Percentiles rank a stretch among this genome's conserved stretches.
Conservation (phyloP, 2,888 invertebrate genomes). For the Andrena flavipes region DNA sequence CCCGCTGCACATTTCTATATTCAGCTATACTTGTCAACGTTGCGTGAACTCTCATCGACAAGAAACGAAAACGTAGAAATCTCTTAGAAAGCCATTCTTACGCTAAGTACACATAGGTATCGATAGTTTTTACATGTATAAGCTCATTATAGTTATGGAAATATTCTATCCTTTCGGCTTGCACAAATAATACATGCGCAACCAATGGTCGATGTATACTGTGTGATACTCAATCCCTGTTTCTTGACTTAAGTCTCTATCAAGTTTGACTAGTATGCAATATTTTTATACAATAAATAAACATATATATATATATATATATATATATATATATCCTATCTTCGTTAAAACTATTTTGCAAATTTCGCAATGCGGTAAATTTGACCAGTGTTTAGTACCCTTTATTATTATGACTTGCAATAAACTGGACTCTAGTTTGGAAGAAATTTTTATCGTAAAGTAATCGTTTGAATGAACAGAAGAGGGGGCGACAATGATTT, state of each 20-base stretch:
- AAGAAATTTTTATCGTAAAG: slow-evolving; percentile 38
- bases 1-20: slow-evolving; percentile 51
- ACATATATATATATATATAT: slow-evolving; percentile 51
- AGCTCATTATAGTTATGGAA: slow-evolving; percentile 84
- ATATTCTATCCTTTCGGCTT: slow-evolving; percentile 69
- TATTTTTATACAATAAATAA: slow-evolving; percentile 72
- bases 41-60: slow-evolving; percentile 39
- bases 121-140: slow-evolving; percentile 83
- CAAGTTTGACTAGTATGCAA: slow-evolving; percentile 80
- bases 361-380: slow-evolving; percentile 55
- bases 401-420: slow-evolving; percentile 53
- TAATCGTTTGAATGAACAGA: slow-evolving; percentile 19
- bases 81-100: slow-evolving; percentile 80
- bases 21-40: slow-evolving; percentile 42
- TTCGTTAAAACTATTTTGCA: slow-evolving; percentile 48
- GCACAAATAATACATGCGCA: slow-evolving; percentile 64
- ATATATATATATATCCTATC: slow-evolving; percentile 38
- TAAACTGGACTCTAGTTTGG: slow-evolving; percentile 43
- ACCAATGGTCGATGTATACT: slow-evolving; percentile 72
- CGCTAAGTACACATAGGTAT: slow-evolving; percentile 83
- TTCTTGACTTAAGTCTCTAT: slow-evolving; percentile 76
- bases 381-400: slow-evolving; percentile 62
- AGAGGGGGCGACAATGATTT: slow-evolving; percentile 12
- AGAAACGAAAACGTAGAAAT: slow-evolving; percentile 63
- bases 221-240: slow-evolving; percentile 79